Evolutionary conservation across 2,113 vertebrate genomes (phyloP), one percentile per base, ranked within the genome.

Genomic region (Isichthys henryi): DNA sequence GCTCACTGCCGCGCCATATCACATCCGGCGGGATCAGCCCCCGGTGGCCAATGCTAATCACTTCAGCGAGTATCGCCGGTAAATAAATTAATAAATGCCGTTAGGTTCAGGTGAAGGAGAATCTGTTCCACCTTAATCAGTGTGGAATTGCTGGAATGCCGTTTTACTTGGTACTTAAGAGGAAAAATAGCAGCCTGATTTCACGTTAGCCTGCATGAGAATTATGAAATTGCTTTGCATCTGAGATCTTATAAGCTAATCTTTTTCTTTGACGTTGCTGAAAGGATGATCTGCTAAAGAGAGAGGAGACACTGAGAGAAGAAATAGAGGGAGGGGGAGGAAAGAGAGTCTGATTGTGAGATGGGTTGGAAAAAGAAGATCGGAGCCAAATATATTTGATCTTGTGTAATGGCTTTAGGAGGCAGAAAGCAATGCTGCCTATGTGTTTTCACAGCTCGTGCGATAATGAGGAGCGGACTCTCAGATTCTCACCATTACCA

Each of bases 11-110:
- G 11, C 87, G 82, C 66, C 62, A 23, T 43, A 66, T 88, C 35
- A 7, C 62, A 88, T 23, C 86, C 86, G 3, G 49, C 52, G 19
- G 86, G 84, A 35, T 85, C 11, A 74, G 48, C 53, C 49, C 50
- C 2, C 39, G 11, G 49, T 62, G 56, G 19, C 21, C 62, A 70
- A 45, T 66, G 87, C 46, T 88, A 80, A 39, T 80, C 23, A 31
- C 48, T 88, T 50, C 91, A 90, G 56, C 82, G 83, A 88, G 88
- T 70, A 90, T 90, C 45, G 80, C 48, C 82, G 43, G 27, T 84
- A 58, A 80, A 88, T 91, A 90, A 91, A 91, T 90, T 56, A 90
- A 90, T 88, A 89, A 88, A 88, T 46, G 70, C 11, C n/a, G 9
- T 45, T 46, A 35, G 83, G 77, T 23, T 17, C 6, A 89, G 88